phyloP scores from a whole-genome alignment of 2,797 vertebrate genomes.

The Cynopterus sphinx region DNA sequence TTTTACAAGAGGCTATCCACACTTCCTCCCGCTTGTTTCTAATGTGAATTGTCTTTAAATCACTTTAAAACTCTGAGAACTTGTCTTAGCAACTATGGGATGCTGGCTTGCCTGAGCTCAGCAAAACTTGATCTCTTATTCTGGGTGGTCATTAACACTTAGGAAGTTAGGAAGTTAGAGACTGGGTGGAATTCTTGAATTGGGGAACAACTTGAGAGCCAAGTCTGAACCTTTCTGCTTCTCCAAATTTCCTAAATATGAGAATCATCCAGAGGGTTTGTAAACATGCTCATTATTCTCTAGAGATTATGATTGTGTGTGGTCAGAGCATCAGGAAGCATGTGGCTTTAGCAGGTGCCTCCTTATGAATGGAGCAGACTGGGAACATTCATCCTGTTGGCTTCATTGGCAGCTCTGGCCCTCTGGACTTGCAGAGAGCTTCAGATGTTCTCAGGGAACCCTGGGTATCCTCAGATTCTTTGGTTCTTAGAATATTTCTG shows the following conservation, averaged over 20 bases:
- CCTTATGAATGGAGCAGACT: neutral
- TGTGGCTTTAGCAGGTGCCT: neutral
- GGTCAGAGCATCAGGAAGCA: neutral
- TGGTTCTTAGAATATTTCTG: neutral
- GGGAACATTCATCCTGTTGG: neutral
- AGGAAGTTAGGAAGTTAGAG: neutral
- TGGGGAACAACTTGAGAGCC: neutral
- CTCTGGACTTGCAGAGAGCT: neutral
- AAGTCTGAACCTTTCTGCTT: neutral
- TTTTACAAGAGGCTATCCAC: neutral
- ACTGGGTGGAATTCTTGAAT: neutral
- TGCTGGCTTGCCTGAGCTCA: neutral
- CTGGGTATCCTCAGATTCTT: neutral
- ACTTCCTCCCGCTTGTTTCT: neutral
- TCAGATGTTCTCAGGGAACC: neutral
- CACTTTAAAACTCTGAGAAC: neutral
- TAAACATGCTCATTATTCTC: neutral
- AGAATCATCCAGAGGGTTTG: neutral
- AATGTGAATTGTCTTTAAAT: neutral
- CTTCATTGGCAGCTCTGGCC: neutral
- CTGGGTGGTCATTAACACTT: neutral
- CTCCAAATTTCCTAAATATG: neutral
- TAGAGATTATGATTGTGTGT: neutral
- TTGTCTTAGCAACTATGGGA: neutral
- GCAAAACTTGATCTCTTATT: neutral